Percentiles rank a stretch among this genome's conserved stretches.
Evolutionary conservation across 1,140 invertebrate genomes (phyloP).

Genomic region (Drosophila asahinai): DNA sequence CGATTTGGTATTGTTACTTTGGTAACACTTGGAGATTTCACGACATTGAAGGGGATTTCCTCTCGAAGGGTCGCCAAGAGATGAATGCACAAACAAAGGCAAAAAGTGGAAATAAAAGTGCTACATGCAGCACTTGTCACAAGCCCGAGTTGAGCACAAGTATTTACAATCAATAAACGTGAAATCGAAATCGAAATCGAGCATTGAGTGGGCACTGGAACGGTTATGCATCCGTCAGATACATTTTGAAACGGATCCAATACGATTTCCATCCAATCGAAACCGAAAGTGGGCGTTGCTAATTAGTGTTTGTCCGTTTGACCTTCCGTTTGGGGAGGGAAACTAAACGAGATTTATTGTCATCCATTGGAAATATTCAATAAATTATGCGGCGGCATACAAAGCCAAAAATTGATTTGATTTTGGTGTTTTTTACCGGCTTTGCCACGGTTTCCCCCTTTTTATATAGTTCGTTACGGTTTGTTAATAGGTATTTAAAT

Average conservation of each 20-base stretch:
- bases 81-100: constrained; percentile 4
- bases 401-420: not conserved
- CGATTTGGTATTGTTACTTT: constrained; percentile 4
- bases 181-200: constrained; percentile 39
- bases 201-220: constrained; percentile 41
- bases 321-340: constrained; percentile 44
- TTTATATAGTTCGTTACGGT: constrained; percentile 19
- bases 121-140: constrained; percentile 53
- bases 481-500: constrained; percentile 71
- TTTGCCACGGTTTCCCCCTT: constrained; percentile 5
- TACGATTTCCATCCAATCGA: constrained; percentile 16
- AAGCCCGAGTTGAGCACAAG: constrained; percentile 44
- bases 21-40: constrained; percentile 19
- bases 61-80: not conserved
- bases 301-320: constrained; percentile 61
- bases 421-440: not conserved
- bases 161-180: constrained; percentile 59
- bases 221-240: constrained; percentile 48
- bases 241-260: constrained; percentile 43
- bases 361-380: constrained; percentile 27
- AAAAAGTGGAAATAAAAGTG: constrained; percentile 38
- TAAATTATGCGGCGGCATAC: constrained; percentile 7
- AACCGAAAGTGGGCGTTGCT: constrained; percentile 61
- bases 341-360: constrained; percentile 46
- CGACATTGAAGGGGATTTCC: constrained; percentile 41